Conservation (phyloP, 2,888 invertebrate species). For the Eumerus sabulonum region DNA sequence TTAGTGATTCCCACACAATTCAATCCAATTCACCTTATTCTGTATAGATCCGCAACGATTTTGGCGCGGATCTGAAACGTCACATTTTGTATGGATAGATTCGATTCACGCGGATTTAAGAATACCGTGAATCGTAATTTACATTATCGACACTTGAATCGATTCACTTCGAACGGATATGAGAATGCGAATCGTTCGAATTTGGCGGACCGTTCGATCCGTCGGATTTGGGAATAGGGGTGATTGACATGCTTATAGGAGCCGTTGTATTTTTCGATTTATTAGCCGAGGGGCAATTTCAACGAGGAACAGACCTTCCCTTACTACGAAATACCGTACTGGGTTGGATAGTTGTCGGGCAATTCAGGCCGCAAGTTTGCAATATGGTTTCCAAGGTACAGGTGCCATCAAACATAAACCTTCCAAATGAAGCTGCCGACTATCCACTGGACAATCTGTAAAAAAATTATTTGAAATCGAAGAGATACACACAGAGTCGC, state of each 20-base stretch:
- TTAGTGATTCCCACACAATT: too few relatives aligned
- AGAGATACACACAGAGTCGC: conserved; percentile 8
- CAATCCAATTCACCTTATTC: too few relatives aligned
- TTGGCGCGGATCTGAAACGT: too few relatives aligned
- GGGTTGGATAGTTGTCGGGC: conserved; percentile 32
- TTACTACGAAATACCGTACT: conserved; percentile 21
- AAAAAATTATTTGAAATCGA: conserved; percentile 5
- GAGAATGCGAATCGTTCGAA: too few relatives aligned
- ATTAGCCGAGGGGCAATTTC: conserved; percentile 26
- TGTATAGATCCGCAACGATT: too few relatives aligned
- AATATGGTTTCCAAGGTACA: neutral
- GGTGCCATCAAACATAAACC: neutral
- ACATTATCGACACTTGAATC: too few relatives aligned
- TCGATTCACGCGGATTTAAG: too few relatives aligned
- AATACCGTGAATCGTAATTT: too few relatives aligned
- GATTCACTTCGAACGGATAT: too few relatives aligned
- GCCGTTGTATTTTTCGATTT: conserved; percentile 30
- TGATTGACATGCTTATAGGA: conserved; percentile 36
- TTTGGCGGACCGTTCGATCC: conserved; percentile 23
- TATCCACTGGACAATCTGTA: neutral
- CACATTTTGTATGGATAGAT: too few relatives aligned
- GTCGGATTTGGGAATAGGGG: too few relatives aligned
- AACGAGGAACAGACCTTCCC: conserved; percentile 9
- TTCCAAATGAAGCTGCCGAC: neutral
- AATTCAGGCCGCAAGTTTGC: conserved; percentile 9